Base-by-base conservation (phyloP, 2,888 invertebrate genomes). In the Acheta domesticus region DNA sequence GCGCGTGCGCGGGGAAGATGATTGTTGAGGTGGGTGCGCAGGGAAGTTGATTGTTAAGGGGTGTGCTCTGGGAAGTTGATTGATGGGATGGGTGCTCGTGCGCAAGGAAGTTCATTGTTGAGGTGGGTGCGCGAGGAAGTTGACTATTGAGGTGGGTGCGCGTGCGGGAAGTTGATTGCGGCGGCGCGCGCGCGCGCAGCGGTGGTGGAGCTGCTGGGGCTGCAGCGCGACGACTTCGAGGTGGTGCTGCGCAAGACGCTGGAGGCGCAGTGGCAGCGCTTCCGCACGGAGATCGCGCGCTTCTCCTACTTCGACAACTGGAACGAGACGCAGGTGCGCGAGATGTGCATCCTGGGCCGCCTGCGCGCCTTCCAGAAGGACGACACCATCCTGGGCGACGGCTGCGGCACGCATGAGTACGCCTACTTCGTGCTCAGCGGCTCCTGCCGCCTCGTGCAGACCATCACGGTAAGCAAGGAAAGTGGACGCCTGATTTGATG, bases 381-480 rank as follows among this genome's bases (percentile, higher is more conserved):
- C 23, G 49, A 77, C 8, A 49, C 50, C 49, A 77, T 77, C 50
- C 20, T 77, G 20, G 77, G 77, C 12, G 20, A 48, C n/a, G 20
- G 48, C 14, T 21, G 49, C n/a, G 50, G 21, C 21, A 50, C 49
- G 21, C 20, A 77, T 12, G 50, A 77, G 49, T 77, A 77, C 23
- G 21, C 77, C 49, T 77, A 77, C n/a, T 77, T 77, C 49, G 50
- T 77, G 20, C 50, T 77, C 20, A 77, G 49, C 20, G 77, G 77
- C 23, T 14, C 20, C 12, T 77, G 77, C 50, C 48, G 50, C 12
- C 36, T 77, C 20, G 49, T 77, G 48, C 77, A 77, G 49, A 49
- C 49, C 16, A 21, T 77, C 14, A 49, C 77, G 21, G n/a, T 77
- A 77, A 19, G 62, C 62, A 62, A 62, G 12, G 12, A 4, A 5